These are phyloP conservation scores for Scolopax rusticola DNA, from an alignment of 2,797 vertebrate species.

Conservation along the genomic window DNA sequence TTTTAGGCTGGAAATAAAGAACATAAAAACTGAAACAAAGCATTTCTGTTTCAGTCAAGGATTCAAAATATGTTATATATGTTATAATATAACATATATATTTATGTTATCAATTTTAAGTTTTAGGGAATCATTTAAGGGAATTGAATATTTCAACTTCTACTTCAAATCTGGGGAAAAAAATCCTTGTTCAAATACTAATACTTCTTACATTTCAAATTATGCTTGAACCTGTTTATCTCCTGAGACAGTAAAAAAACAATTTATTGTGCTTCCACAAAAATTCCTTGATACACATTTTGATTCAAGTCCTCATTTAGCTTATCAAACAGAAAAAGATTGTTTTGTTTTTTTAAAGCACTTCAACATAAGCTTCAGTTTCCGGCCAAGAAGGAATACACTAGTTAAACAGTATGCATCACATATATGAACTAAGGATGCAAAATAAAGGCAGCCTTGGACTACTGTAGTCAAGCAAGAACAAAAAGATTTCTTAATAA, in stretches of 20 bases:
- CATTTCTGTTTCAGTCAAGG: background rate
- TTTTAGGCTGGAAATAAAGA: background rate
- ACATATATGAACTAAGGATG: background rate
- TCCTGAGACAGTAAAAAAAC: background rate
- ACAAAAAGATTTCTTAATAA: background rate
- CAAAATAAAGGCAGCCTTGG: background rate
- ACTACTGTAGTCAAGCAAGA: background rate
- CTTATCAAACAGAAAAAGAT: background rate
- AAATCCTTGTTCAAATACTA: background rate
- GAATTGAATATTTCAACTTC: background rate
- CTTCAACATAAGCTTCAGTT: background rate
- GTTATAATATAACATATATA: too few relatives aligned
- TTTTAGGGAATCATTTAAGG: background rate
- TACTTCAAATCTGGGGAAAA: background rate
- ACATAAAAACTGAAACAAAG: background rate
- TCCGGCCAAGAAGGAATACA: background rate
- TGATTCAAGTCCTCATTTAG: background rate
- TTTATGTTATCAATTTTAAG: background rate
- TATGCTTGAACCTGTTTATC: background rate
- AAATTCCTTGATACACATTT: background rate
- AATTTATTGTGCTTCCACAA: background rate
- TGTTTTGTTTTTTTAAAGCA: background rate
- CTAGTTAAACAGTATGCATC: background rate
- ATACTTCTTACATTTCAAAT: background rate
- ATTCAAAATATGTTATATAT: background rate